Conservation (phyloP, 2,797 vertebrate genomes). For the Melanotaenia nigrans region DNA sequence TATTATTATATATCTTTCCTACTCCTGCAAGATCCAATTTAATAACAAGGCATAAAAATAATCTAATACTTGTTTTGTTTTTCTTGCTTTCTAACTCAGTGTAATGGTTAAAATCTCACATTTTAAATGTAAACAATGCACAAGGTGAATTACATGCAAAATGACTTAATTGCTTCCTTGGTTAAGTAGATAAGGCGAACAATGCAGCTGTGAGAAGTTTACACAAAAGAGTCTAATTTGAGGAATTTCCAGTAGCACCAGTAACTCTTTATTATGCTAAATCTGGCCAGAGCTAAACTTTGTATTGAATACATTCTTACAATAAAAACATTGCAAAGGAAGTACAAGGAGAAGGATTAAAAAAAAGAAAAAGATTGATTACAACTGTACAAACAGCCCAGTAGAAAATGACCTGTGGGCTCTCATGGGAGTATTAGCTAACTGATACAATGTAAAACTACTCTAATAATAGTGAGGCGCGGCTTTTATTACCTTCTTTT, state of each 20-base stretch:
- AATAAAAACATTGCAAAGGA: constrained; percentile 19
- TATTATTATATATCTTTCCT: constrained; percentile 20
- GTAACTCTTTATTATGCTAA: constrained; percentile 31
- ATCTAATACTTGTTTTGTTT: constrained; percentile 9
- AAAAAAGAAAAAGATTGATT: neutral
- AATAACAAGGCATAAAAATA: constrained; percentile 23
- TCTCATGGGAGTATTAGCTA: constrained; percentile 5
- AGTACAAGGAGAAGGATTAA: neutral
- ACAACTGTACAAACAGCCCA: constrained; percentile 5
- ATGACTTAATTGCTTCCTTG: constrained; percentile 27
- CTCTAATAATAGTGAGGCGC: constrained; percentile 18
- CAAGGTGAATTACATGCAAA: constrained; percentile 40
- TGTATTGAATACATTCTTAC: constrained; percentile 20
- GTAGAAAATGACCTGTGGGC: constrained; percentile 13
- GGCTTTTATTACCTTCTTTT: constrained; percentile 24
- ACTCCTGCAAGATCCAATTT: constrained; percentile 25
- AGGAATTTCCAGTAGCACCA: constrained; percentile 46
- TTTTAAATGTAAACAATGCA: constrained; percentile 1
- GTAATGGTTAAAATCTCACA: constrained; percentile 17
- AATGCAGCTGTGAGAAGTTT: constrained; percentile 40
- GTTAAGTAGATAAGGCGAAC: constrained; percentile 32
- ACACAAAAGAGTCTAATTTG: constrained; percentile 48
- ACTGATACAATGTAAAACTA: constrained; percentile 9
- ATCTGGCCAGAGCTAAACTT: constrained; percentile 29
- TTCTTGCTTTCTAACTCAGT: constrained; percentile 15